phyloP scores from a whole-genome alignment of 2,888 invertebrate genomes.

The Caenorhabditis sp. region DNA sequence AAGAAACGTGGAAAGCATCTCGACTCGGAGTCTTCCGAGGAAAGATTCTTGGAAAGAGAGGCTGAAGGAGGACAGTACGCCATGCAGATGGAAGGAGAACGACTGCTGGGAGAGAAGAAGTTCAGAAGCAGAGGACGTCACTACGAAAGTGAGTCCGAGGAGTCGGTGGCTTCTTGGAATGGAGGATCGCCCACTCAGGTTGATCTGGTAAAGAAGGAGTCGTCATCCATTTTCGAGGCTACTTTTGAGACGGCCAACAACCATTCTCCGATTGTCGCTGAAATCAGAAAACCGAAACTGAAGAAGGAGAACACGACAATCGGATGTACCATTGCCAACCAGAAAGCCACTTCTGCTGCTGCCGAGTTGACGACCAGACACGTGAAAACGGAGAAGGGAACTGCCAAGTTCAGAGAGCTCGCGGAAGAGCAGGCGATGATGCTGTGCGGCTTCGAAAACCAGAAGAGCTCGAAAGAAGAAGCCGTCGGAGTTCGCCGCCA shows the following conservation, averaged over 20 bases:
- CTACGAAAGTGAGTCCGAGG: constrained; percentile 66
- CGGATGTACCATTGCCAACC: constrained; percentile 53
- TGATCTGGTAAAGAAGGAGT: constrained; percentile 75
- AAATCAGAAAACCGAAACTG: constrained; percentile 54
- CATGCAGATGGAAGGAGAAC: constrained; percentile 64
- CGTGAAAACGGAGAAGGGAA: constrained; percentile 37
- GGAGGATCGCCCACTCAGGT: constrained; percentile 68
- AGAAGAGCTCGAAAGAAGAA: constrained; percentile 53
- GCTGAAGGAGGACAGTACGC: constrained; percentile 69
- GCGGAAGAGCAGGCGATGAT: constrained; percentile 69
- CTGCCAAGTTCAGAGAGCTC: constrained; percentile 59
- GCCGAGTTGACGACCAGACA: constrained; percentile 32
- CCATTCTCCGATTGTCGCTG: constrained; percentile 39
- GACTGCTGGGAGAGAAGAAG: constrained; percentile 62
- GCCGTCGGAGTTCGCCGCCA: constrained; percentile 44
- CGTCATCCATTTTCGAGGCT: constrained; percentile 73
- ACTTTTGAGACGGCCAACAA: constrained; percentile 73
- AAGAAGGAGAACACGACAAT: constrained; percentile 61
- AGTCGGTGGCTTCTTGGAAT: constrained; percentile 59
- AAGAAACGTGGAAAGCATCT: constrained; percentile 56
- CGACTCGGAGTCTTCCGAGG: constrained; percentile 68
- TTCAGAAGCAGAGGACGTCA: constrained; percentile 52
- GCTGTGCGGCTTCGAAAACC: constrained; percentile 69
- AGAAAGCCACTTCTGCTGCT: constrained; percentile 52
- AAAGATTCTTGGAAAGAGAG: constrained; percentile 62